These are phyloP conservation scores for Actinernus sp. DNA, from an alignment of 92 coral and sea anemone species.

Conservation along the genomic window DNA sequence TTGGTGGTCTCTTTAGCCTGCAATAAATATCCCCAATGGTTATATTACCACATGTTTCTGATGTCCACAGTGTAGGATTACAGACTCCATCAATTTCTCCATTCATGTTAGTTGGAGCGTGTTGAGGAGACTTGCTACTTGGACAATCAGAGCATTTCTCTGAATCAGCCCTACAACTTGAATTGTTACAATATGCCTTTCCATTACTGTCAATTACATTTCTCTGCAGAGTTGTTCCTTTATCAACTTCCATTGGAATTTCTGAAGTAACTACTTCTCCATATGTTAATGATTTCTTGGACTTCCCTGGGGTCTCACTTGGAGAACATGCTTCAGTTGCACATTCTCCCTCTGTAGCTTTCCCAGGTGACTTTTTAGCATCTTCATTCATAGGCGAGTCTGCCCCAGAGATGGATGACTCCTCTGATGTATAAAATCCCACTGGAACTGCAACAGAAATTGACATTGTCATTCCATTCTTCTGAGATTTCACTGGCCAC, in stretches of 20 bases:
- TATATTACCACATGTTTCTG: constrained; percentile 69
- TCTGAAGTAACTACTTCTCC: not conserved
- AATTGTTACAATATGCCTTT: not conserved
- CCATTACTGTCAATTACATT: not conserved
- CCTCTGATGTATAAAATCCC: constrained; percentile 25
- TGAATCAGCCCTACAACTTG: too few relatives aligned
- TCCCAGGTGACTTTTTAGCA: not conserved
- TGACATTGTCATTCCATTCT: constrained; percentile 37
- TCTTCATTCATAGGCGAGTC: not conserved
- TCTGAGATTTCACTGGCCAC: constrained; percentile 72
- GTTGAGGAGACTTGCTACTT: not conserved
- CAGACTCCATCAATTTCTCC: constrained; percentile 9
- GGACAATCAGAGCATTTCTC: not conserved
- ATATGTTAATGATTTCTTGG: not conserved
- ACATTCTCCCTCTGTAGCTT: not conserved
- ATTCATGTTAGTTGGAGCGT: not conserved
- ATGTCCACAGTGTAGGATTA: constrained; percentile 67
- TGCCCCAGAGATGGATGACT: not conserved
- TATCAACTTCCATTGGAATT: not conserved
- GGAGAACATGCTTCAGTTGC: not conserved
- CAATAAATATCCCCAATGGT: constrained; percentile 92
- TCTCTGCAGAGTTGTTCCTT: not conserved
- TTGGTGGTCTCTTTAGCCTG: constrained; percentile 82
- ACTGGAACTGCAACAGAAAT: constrained; percentile 68
- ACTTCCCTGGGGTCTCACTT: not conserved